Evolutionary conservation across 2,113 vertebrate species (phyloP), one percentile per base, ranked within the genome.

Genomic region (Sinocyclocheilus rhinocerous): DNA sequence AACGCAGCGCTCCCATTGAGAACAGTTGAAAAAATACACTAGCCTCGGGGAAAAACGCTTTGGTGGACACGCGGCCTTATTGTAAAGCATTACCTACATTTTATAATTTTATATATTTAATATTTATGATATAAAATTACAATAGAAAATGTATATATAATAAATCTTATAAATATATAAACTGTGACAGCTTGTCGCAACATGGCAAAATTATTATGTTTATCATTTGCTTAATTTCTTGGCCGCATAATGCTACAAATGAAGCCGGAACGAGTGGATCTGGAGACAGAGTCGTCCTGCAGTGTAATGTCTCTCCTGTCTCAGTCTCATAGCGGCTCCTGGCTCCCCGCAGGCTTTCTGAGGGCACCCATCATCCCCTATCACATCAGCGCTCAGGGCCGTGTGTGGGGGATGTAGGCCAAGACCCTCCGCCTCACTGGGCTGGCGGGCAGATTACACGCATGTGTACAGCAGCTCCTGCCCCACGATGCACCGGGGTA

Each of bases 391-490:
- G 59, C 59, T 39, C n/a, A 52, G 73, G 39, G 45, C 12, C 10
- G 70, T 65, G 75, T 39, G 81, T 63, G 59, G 45, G 78, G 85
- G 81, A 90, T 85, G 67, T 87, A 81, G 85, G 82, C 85, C 89
- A 90, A 29, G 39, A 79, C 26, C 73, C 33, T 81, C 50, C 39
- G 61, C 76, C 81, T 87, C 52, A 36, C 55, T 83, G 84, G 36
- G 81, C 61, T 33, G 11, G 6, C 61, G 59, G 69, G 76, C 50
- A 81, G 84, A 69, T 73, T 15, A 29, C 73, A 85, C 48, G 13
- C 15, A 70, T 81, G 73, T 89, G 82, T 84, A 81, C 70, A 61
- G 45, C 59, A 48, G 77, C 69, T 52, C 63, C 84, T 70, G 63
- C 84, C 63, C 69, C 57, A 18, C 10, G 84, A 48, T 67, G 57